Conservation (phyloP, 2,797 vertebrate genomes). For the Lophotriccus pileatus region DNA sequence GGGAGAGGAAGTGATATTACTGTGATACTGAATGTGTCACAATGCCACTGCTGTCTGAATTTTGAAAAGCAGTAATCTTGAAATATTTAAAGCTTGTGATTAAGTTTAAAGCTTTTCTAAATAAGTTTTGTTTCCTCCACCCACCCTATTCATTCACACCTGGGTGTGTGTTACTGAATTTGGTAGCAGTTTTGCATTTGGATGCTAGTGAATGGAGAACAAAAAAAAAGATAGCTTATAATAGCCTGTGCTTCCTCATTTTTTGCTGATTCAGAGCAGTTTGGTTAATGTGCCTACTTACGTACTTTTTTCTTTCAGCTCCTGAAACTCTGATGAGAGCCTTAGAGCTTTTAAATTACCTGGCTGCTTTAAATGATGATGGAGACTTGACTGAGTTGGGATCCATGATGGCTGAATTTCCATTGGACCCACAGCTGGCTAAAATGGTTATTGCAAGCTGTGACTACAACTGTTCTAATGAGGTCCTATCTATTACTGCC, state of each 20-base stretch:
- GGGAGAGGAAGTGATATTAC: background rate
- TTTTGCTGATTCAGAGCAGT: slow-evolving; percentile 34
- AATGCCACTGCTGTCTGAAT: background rate
- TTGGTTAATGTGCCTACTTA: background rate
- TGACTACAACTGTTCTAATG: slow-evolving; percentile 99
- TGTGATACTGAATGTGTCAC: background rate
- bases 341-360: slow-evolving; percentile 95
- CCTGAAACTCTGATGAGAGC: slow-evolving; percentile 99
- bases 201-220: slow-evolving; percentile 64
- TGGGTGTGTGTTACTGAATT: slow-evolving; percentile 3
- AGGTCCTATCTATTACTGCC: slow-evolving; percentile 99
- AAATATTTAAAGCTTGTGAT: background rate
- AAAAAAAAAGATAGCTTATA: slow-evolving; percentile 64
- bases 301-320: slow-evolving; percentile 73
- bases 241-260: background rate
- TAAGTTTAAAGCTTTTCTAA: background rate
- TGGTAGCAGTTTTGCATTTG: slow-evolving; percentile 73
- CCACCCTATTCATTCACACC: background rate
- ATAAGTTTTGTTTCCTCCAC: background rate
- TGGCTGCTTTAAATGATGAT: slow-evolving; percentile 97
- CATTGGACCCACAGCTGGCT: slow-evolving; percentile 95
- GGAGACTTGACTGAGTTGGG: slow-evolving; percentile 98
- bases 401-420: slow-evolving; percentile 99
- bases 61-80: background rate
- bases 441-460: slow-evolving; percentile 99